Percentiles rank a stretch among this genome's conserved stretches.
phyloP scores from a whole-genome alignment of 2,113 vertebrate genomes.

The Orthonyx spaldingii region DNA sequence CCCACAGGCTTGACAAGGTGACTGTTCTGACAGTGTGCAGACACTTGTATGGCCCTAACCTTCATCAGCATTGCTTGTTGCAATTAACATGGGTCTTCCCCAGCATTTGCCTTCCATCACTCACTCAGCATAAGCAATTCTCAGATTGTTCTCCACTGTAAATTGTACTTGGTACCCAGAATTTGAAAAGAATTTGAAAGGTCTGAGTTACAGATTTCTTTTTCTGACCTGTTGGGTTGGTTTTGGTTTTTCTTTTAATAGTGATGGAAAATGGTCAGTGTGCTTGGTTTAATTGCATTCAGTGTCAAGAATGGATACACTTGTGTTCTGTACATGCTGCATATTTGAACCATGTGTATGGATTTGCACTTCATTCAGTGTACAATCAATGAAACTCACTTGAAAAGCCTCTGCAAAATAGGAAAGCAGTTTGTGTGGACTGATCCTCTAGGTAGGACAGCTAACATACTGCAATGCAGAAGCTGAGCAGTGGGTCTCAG shows the following conservation, averaged over 20 bases:
- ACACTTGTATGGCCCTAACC: background rate
- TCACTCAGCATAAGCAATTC: background rate
- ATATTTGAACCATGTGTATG: background rate
- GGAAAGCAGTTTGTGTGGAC: background rate
- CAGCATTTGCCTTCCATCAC: background rate
- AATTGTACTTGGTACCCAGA: background rate
- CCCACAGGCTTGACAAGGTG: constrained; percentile 24
- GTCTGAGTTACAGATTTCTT: background rate
- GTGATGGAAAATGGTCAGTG: background rate
- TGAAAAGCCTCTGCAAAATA: background rate
- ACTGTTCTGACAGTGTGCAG: background rate
- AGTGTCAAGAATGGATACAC: background rate
- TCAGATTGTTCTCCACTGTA: background rate
- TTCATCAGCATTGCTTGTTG: background rate
- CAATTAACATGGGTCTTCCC: constrained; percentile 1
- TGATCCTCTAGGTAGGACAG: background rate
- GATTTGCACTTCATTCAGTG: background rate
- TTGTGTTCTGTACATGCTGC: background rate
- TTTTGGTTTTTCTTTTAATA: background rate
- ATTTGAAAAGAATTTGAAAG: background rate
- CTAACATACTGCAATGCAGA: background rate
- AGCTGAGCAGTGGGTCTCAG: background rate
- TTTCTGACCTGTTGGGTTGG: background rate
- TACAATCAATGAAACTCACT: background rate
- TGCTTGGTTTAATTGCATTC: background rate